A percentile compares a stretch with the other conserved stretches of the same genome.
phyloP scores from a whole-genome alignment of 2,797 vertebrate species.

The Capromys pilorides region DNA sequence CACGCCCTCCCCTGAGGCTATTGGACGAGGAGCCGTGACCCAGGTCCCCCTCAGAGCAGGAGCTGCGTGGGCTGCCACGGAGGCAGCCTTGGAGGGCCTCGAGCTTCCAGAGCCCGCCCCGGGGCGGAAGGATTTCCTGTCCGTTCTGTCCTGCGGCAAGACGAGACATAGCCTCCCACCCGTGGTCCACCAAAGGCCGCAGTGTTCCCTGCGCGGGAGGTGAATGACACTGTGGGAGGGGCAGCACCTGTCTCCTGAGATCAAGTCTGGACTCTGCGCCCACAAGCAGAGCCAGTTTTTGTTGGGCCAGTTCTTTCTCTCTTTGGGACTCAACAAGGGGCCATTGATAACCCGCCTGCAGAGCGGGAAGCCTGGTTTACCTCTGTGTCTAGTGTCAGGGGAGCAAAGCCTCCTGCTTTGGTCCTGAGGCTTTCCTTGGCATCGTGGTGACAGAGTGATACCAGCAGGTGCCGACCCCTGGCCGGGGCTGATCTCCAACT shows the following conservation, averaged over 20 bases:
- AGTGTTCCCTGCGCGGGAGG: neutral
- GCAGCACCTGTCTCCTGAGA: slow-evolving; percentile 44
- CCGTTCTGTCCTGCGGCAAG: neutral
- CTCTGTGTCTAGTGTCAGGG: neutral
- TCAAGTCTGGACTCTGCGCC: slow-evolving; percentile 62
- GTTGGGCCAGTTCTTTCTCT: slow-evolving; percentile 56
- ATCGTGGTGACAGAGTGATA: neutral
- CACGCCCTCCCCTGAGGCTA: neutral
- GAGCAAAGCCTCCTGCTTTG: neutral
- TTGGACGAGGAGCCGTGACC: neutral
- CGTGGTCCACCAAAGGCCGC: neutral
- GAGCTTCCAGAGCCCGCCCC: slow-evolving; percentile 9
- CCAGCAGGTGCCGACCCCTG: neutral
- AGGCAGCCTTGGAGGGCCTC: neutral
- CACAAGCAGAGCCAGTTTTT: slow-evolving; percentile 67
- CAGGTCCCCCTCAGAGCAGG: neutral
- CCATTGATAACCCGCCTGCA: slow-evolving; percentile 46
- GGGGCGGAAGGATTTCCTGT: neutral
- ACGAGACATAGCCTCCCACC: slow-evolving; percentile 45
- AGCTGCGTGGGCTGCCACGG: neutral
- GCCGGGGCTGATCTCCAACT: neutral
- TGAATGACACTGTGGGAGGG: slow-evolving; percentile 63
- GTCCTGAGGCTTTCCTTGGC: neutral
- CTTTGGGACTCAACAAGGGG: slow-evolving; percentile 57
- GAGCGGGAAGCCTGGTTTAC: slow-evolving; percentile 17